Base-by-base conservation (phyloP, 2,113 vertebrate species). In the Capra hircus region DNA sequence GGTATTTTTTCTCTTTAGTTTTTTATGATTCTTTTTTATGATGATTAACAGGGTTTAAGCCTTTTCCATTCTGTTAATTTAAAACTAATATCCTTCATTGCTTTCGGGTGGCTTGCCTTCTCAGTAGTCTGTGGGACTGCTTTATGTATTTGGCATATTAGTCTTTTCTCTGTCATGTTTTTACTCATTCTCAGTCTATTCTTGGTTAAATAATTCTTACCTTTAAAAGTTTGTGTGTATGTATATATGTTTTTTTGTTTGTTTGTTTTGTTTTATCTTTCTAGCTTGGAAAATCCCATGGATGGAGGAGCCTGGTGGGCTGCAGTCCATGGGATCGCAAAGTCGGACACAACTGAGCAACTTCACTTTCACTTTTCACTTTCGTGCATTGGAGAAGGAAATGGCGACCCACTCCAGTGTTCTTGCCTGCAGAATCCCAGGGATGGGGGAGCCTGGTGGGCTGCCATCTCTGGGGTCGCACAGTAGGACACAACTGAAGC, bases 121-220 rank as follows among this genome's bases (percentile, higher is more conserved):
- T 82, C n/a, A 57, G 14, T 40, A 91, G 36, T 74, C 60, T 88
- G 6, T 27, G 86, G 33, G 14, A 52, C 21, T 1, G 57, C 30
- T 91, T 95, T 48, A 23, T 80, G 48, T n/a, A 87, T 5, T 45
- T 57, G 15, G 33, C 28, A 43, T 88, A 59, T 60, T 14, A 84
- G 48, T 1, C 17, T 13, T 62, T 92, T 57, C 50, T 60, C 64
- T 94, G 33, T 40, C 14, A 64, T n/a, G 2, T 55, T 80, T 88
- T 36, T 19, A 83, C 28, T 78, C 27, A 84, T 40, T 48, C 64
- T 71, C 8, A 83, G 8, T 77, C 14, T 67, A 9, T 74, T 92
- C 48, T 74, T 89, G 19, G 43, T 90, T 90, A 96, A 64, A 84
- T 89, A 91, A 85, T n/a, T 87, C 14, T 60, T 15, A 95, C 33